These are phyloP conservation scores for Neodiprion fabricii DNA, from an alignment of 1,140 invertebrate genomes.

Conservation along the genomic window DNA sequence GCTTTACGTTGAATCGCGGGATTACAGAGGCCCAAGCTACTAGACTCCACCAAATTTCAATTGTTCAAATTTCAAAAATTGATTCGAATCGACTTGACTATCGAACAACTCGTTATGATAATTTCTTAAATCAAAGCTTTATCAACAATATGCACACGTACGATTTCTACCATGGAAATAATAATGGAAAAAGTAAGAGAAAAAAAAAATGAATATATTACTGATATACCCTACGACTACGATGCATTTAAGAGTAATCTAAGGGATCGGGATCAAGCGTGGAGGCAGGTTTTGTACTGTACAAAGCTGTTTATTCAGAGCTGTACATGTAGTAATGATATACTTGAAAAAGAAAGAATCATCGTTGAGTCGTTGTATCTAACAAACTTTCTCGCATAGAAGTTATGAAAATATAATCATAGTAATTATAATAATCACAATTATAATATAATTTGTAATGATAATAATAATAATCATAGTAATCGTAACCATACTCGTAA, in stretches of 20 bases:
- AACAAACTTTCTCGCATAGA: neutral
- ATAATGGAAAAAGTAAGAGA: neutral
- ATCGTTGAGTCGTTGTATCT: neutral
- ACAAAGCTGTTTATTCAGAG: slow-evolving; percentile 44
- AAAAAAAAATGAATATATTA: neutral
- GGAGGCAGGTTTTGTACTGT: slow-evolving; percentile 37
- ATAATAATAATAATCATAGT: slow-evolving; percentile 5
- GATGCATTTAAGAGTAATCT: slow-evolving; percentile 6
- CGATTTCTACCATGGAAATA: too few relatives aligned
- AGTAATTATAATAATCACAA: slow-evolving; percentile 19
- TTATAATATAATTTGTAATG: slow-evolving; percentile 10
- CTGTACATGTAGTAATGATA: slow-evolving; percentile 31
- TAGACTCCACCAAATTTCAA: too few relatives aligned
- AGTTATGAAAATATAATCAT: slow-evolving; percentile 9
- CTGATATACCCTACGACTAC: neutral
- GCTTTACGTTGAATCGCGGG: too few relatives aligned
- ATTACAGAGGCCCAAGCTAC: too few relatives aligned
- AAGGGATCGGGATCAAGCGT: slow-evolving; percentile 28
- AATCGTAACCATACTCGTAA: neutral
- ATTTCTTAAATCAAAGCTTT: too few relatives aligned
- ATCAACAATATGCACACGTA: too few relatives aligned
- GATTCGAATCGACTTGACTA: too few relatives aligned
- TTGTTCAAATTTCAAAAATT: too few relatives aligned
- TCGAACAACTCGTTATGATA: too few relatives aligned
- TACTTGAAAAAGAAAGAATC: slow-evolving; percentile 1